Conservation (phyloP, 1,140 invertebrate genomes). For the Nasonia vitripennis region DNA sequence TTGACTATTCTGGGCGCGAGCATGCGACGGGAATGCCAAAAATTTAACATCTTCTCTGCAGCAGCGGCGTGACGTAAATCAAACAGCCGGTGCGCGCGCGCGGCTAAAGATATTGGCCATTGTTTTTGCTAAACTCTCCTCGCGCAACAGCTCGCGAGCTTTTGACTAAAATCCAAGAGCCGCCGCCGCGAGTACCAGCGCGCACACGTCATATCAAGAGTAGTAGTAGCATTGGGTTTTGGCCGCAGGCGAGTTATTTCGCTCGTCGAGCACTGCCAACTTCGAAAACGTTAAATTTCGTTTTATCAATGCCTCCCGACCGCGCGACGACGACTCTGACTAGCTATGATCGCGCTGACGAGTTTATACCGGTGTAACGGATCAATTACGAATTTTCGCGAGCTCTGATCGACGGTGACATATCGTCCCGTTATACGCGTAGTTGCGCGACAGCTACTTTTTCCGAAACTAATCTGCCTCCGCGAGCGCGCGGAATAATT, state of each 20-base stretch:
- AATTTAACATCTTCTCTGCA: background rate
- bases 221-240: background rate
- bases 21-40: background rate
- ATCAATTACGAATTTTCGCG: constrained; percentile 20
- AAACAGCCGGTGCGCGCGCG: background rate
- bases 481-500: background rate
- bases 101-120: constrained; percentile 4
- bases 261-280: constrained; percentile 5
- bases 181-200: background rate
- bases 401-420: background rate
- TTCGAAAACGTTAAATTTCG: constrained; percentile 12
- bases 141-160: background rate
- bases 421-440: too few species aligned
- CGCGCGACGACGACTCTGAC: background rate
- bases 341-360: background rate
- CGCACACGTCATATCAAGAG: background rate
- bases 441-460: background rate
- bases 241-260: constrained; percentile 3
- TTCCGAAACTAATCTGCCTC: too few species aligned
- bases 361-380: constrained; percentile 27
- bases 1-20: background rate
- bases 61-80: background rate
- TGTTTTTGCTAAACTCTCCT: background rate
- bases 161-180: constrained; percentile 27
- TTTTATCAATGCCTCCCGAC: constrained; percentile 31